Evolutionary conservation across 1,140 invertebrate species (phyloP), one percentile per base, ranked within the genome.

Genomic region (Pseudomyrmex flavicornis): DNA sequence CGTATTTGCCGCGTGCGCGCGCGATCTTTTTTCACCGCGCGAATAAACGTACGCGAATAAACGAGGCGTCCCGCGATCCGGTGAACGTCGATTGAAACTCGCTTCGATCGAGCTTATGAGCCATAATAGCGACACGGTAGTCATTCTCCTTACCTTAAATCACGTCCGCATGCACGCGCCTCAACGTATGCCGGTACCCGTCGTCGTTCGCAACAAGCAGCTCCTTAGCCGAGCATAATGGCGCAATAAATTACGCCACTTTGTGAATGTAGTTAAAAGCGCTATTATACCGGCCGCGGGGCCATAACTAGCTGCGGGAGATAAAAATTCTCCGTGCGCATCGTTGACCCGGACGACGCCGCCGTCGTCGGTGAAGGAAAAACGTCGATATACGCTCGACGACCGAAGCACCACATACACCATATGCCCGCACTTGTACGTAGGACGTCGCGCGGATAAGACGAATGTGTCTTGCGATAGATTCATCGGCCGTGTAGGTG

Each of bases 211-310:
- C 76, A 88, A 87, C 87, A 84, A 89, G 82, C 76, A 86, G 88
- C 88, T 87, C 85, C 85, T 89, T 89, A 89, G 73, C 73, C 48
- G 88, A 76, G 85, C 85, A 89, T 89, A 89, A 89, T 89, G 88
- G 88, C 88, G 88, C 88, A 89, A 89, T 89, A 89, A 89, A 89
- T 89, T 89, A 89, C 84, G 84, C 75, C 87, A 86, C 88, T 88
- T 86, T 88, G 88, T 69, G 88, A 80, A 82, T 77, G 87, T 74
- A 84, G 88, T 89, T 89, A 88, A 88, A 89, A 85, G 74, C 84
- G 83, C 87, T 86, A 86, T 89, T 86, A 89, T 88, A 76, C 84
- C 54, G 46, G 56, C 68, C 68, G 65, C 7, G 84, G 82, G 73
- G 63, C 84, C 62, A 68, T 89, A 88, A 89, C 87, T 83, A 89